phyloP scores from a whole-genome alignment of 2,113 vertebrate genomes.

The Campylomormyrus tamandua region DNA sequence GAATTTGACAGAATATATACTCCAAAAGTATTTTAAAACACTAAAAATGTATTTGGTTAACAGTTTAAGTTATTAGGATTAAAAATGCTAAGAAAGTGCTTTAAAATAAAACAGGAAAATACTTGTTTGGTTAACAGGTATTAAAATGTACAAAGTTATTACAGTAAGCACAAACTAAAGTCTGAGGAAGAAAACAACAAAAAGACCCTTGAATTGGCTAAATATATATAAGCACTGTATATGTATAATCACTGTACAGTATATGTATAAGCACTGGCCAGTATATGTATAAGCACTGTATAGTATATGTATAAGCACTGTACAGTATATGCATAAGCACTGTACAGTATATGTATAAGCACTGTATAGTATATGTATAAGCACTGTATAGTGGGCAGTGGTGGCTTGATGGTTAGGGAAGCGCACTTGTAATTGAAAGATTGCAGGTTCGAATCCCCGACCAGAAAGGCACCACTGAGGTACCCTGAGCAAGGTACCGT shows the following conservation, averaged over 20 bases:
- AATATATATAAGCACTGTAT: background rate
- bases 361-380: too few relatives aligned
- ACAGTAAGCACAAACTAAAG: background rate
- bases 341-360: too few relatives aligned
- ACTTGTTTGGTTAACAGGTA: too few relatives aligned
- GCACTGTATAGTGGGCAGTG: too few relatives aligned
- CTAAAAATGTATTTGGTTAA: background rate
- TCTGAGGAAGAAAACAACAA: background rate
- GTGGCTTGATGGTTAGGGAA: too few relatives aligned
- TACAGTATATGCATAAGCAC: background rate
- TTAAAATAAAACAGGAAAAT: too few relatives aligned
- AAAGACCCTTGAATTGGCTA: background rate
- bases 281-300: conserved; percentile 35
- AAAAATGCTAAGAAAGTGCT: too few relatives aligned
- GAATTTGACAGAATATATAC: background rate
- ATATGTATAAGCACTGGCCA: background rate
- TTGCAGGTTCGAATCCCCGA: too few relatives aligned
- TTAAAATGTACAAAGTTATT: background rate
- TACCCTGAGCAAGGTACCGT: too few relatives aligned
- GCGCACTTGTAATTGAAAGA: too few relatives aligned
- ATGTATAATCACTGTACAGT: background rate
- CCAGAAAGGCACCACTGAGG: too few relatives aligned
- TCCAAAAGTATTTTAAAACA: background rate
- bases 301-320: background rate
- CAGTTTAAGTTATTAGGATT: too few relatives aligned